Base-by-base conservation (phyloP, 2,888 invertebrate species). In the Neuroscelio doddi region DNA sequence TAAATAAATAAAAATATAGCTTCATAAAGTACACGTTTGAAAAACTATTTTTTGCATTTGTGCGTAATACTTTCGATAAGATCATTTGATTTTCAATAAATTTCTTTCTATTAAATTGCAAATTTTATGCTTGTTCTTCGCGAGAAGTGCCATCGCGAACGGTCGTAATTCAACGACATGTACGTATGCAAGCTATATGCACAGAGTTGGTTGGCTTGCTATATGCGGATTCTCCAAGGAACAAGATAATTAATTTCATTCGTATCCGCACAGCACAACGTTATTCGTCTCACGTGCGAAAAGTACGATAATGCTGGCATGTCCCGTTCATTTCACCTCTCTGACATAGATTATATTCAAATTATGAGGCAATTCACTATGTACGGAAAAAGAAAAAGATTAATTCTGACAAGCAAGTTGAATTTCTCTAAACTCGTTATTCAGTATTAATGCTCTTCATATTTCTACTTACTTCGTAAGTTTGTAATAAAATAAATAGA, bases 261-360 rank as follows among this genome's bases (percentile, higher is more conserved):
- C 49, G 66, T 64, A 63, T 62, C 64, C 65, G 30, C 58, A 47
- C 51, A 61, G 47, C 45, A 55, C 59, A 55, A 58, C 67, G 71
- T 70, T 73, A 81, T 76, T 78, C 75, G 71, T 71, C 71, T 74
- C 75, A 77, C 76, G 77, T 72, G 79, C 71, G 72, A 74, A 76
- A 75, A 76, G 74, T 67, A 68, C 71, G 77, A 80, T 78, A 78
- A 78, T 74, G 74, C 76, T 51, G 46, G 46, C 46, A 27, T 69
- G 68, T 68, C 61, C 55, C 46, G 61, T 61, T 39, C 57, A 49
- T 42, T 61, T 62, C 70, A 70, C 68, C 64, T 63, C 68, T 14
- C 58, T 68, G 71, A 66, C 74, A 69, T 67, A 70, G 70, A 78
- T 80, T 76, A 76, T 64, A 77, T 76, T 78, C 67, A 76, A 76